phyloP scores from a whole-genome alignment of 2,113 vertebrate genomes.

The Mobula hypostoma region DNA sequence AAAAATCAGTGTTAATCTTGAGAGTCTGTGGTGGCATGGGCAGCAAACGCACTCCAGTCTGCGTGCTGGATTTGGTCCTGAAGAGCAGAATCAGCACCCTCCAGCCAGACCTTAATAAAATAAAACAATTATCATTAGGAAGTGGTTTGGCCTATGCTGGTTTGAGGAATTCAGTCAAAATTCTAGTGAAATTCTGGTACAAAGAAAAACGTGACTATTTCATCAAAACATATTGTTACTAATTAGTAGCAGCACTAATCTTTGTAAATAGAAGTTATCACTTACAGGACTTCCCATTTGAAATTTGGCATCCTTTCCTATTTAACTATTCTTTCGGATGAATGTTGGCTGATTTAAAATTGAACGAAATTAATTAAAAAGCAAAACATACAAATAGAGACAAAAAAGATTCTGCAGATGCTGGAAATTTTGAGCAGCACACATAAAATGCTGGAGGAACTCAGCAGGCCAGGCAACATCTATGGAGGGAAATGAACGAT shows the following conservation, averaged over 20 bases:
- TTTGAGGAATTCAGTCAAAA: background rate
- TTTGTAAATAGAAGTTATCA: background rate
- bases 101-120: background rate
- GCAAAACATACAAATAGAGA: background rate
- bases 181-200: background rate
- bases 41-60: too few species aligned
- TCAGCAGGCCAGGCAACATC: too few species aligned
- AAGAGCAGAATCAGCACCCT: too few species aligned
- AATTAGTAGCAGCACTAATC: background rate
- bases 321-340: background rate
- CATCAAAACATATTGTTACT: background rate
- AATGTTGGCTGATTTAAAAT: background rate
- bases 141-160: background rate
- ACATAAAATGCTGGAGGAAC: too few species aligned
- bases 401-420: too few species aligned
- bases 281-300: background rate
- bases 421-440: too few species aligned
- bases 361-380: background rate
- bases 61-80: too few species aligned
- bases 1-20: too few species aligned
- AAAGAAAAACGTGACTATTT: background rate
- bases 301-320: background rate
- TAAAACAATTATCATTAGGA: background rate
- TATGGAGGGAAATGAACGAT: too few species aligned
- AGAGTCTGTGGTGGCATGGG: too few species aligned